Conservation (phyloP, 2,888 invertebrate species). For the Ichneumoninae sp. region DNA sequence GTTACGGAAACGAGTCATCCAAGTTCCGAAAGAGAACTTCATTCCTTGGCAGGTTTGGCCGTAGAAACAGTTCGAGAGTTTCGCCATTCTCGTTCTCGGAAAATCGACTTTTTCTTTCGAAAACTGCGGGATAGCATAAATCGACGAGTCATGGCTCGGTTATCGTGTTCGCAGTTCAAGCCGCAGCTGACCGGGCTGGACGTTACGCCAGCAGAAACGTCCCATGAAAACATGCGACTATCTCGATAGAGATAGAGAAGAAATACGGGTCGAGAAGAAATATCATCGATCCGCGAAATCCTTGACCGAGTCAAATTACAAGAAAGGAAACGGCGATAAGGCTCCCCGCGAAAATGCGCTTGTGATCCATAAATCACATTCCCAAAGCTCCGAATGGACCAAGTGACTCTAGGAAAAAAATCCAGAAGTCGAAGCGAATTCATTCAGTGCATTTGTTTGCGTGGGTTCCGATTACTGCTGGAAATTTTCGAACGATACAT, state of each 20-base stretch:
- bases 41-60: background rate
- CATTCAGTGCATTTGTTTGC: background rate
- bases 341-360: background rate
- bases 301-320: conserved; percentile 50
- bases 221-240: conserved; percentile 29
- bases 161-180: background rate
- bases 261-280: conserved; percentile 47
- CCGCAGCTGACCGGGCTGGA: background rate
- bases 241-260: conserved; percentile 55
- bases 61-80: background rate
- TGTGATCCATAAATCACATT: background rate
- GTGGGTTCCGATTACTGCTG: background rate
- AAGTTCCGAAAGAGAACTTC: background rate
- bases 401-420: background rate
- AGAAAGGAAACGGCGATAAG: conserved; percentile 24
- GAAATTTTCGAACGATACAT: background rate
- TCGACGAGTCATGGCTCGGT: background rate
- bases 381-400: background rate
- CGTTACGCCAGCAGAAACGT: conserved; percentile 16
- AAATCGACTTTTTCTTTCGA: background rate
- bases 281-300: conserved; percentile 50
- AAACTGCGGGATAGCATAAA: background rate
- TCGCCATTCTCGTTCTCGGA: background rate
- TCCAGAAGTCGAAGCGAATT: background rate
- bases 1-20: background rate